Evolutionary conservation across 1,140 invertebrate species (phyloP).

Genomic region (Bombus vancouverensis): DNA sequence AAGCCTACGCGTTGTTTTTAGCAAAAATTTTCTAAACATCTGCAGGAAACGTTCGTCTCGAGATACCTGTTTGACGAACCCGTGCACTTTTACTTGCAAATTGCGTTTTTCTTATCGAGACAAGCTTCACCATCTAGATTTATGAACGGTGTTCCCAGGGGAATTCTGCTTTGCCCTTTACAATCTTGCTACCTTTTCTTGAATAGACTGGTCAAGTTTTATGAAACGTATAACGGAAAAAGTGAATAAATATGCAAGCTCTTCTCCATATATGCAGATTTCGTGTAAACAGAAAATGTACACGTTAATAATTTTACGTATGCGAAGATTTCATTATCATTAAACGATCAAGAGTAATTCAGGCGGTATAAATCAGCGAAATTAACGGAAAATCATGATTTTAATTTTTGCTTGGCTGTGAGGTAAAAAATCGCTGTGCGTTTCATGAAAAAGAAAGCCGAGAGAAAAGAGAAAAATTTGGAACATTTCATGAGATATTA

Average conservation of each 20-base stretch:
- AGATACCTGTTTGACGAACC: neutral
- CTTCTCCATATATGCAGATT: neutral
- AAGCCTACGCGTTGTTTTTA: too few relatives aligned
- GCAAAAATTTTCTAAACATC: neutral
- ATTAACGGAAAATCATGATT: neutral
- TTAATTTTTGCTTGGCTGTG: neutral
- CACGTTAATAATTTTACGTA: neutral
- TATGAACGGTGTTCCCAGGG: neutral
- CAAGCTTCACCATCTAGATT: slow-evolving; percentile 12
- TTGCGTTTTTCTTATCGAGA: slow-evolving; percentile 16
- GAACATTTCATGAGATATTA: too few relatives aligned
- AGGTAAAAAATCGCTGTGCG: neutral
- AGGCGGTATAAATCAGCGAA: neutral
- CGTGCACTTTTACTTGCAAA: slow-evolving; percentile 14
- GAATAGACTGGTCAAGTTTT: neutral
- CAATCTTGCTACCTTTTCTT: neutral
- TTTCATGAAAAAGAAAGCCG: neutral
- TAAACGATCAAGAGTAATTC: neutral
- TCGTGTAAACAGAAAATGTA: neutral
- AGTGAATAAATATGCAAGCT: neutral
- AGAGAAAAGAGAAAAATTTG: neutral
- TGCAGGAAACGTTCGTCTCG: neutral
- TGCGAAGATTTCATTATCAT: too few relatives aligned
- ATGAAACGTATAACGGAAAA: neutral
- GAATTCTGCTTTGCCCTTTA: neutral